Conservation (phyloP, 64 coral and sea anemone genomes). For the Acropora tenuis region DNA sequence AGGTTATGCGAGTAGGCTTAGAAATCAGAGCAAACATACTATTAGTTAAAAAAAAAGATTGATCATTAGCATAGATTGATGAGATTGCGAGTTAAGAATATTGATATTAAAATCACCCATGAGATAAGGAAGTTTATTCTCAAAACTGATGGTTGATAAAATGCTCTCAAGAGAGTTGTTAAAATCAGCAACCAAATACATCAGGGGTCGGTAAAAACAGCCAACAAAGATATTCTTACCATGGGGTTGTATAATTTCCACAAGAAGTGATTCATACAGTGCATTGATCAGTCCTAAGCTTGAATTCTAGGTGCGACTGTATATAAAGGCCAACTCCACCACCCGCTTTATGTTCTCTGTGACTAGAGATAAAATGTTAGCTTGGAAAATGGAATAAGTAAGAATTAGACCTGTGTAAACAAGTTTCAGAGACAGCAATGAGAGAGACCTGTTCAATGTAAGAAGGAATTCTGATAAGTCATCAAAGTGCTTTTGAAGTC, state of each 20-base stretch:
- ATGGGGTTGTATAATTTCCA: background rate
- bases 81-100: background rate
- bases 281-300: background rate
- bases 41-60: too few relatives aligned
- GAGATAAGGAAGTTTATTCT: constrained; percentile 40
- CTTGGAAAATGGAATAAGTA: background rate
- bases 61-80: too few relatives aligned
- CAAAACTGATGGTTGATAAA: background rate
- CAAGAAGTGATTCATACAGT: background rate
- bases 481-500: background rate
- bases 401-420: background rate
- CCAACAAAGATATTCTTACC: constrained; percentile 37
- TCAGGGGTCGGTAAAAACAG: constrained; percentile 36
- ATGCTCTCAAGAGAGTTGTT: background rate
- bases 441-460: background rate
- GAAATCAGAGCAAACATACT: too few relatives aligned
- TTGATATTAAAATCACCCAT: constrained; percentile 52
- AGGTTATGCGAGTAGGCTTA: too few relatives aligned
- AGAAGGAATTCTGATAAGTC: background rate
- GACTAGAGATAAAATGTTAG: background rate
- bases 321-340: background rate
- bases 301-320: background rate
- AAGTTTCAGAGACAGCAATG: background rate
- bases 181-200: too few relatives aligned
- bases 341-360: background rate